Percentiles rank a stretch among this genome's conserved stretches.
Evolutionary conservation across 30 jellyfish, hydroid and myxozoan species (phyloP).

Genomic region (Hydractinia echinata): DNA sequence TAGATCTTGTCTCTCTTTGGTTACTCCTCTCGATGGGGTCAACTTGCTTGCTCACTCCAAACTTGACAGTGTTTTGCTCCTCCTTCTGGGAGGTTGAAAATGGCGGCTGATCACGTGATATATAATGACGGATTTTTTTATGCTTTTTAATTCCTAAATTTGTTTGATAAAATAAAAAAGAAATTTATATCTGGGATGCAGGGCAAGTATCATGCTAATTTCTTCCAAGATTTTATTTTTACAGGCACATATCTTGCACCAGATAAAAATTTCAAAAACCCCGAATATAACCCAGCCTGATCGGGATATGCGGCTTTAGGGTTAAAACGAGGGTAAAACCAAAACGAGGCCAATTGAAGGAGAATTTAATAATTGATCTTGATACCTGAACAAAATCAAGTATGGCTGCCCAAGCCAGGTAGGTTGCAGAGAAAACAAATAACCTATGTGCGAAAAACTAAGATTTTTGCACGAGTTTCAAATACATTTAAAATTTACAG

Average conservation of each 20-base stretch:
- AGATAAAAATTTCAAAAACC: no score
- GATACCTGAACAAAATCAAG: conserved; percentile 34
- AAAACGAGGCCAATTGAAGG: conserved; percentile 20
- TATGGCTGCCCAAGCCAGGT: conserved; percentile 58
- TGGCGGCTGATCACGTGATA: conserved; percentile 16
- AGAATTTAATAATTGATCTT: conserved; percentile 21
- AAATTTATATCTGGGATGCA: no score
- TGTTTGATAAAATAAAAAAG: no score
- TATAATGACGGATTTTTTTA: not conserved
- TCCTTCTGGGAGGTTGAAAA: conserved; percentile 11
- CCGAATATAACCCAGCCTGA: no score
- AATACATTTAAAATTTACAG: not conserved
- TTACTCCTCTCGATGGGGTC: no score
- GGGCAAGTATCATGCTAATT: no score
- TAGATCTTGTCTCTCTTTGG: no score
- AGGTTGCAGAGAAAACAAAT: not conserved
- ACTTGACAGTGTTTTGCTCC: conserved; percentile 15
- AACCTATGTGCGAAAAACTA: not conserved
- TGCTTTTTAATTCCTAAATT: no score
- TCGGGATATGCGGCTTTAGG: no score
- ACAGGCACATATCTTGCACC: no score
- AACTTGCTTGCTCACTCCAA: conserved; percentile 11
- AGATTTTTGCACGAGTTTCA: not conserved
- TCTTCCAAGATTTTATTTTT: no score
- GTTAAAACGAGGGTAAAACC: not conserved